Evolutionary conservation across 2,797 vertebrate genomes (phyloP), one percentile per base, ranked within the genome.

Genomic region (Catharus ustulatus): DNA sequence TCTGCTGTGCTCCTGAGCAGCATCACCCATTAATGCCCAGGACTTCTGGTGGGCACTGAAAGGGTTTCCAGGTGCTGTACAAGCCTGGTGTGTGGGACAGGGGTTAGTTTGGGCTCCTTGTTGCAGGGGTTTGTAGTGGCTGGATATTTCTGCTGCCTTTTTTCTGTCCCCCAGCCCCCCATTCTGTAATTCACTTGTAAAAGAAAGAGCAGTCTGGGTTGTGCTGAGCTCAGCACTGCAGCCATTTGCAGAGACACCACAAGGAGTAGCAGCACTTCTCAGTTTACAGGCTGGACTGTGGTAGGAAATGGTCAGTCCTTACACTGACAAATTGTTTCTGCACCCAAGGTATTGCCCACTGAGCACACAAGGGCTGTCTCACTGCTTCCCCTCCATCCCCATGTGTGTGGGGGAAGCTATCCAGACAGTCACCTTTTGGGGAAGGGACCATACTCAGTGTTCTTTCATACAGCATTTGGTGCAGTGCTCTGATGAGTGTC

Each of bases 141-240:
- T 90, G 61, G 36, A 2, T 64, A 21, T 54, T 90, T 92, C 43
- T 88, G 13, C 32, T 74, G 64, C 32, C 11, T 68, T 67, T 66
- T 52, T 36, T 68, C 40, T 78, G 40, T 49, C 17, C 13, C 36
- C 15, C 13, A 32, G 4, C 8, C 4, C 27, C 26, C 7, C 4
- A 3, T 46, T 67, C 72, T 7, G 23, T 57, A 91, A 73, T 77
- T 87, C 75, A 8, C 66, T 94, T 87, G 30, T 52, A 15, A 57
- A 92, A 92, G 58, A 75, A 93, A 57, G 48, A 57, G 45, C 52
- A 54, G 62, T 32, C 75, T 32, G 6, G 0, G 10, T 89, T 81
- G 43, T 89, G 93, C 89, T 82, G 90, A 94, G 82, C 79, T 94
- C 87, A 88, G 92, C 94, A 26, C 82, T 83, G 76, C 58, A 80